phyloP scores from a whole-genome alignment of 1,140 invertebrate species.

The Apis florea region DNA sequence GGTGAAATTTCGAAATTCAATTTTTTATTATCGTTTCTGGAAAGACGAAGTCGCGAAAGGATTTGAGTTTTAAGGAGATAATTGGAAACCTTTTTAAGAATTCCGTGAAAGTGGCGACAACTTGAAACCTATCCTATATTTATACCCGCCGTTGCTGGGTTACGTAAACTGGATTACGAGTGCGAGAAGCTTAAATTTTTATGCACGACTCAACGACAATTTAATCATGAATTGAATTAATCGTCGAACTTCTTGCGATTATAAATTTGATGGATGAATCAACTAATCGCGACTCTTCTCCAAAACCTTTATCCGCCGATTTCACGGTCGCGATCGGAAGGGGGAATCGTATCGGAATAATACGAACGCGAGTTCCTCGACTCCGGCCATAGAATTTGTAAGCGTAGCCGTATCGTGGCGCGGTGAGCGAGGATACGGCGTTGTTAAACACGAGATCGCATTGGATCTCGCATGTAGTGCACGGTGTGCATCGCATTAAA shows the following conservation, averaged over 20 bases:
- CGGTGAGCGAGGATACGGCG: conserved; percentile 21
- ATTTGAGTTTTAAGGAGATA: too few species aligned
- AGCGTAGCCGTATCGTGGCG: conserved; percentile 39
- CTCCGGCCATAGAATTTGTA: conserved; percentile 40
- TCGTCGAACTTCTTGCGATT: too few species aligned
- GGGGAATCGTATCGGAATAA: background rate
- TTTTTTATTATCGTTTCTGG: too few species aligned
- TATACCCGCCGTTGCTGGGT: conserved; percentile 20
- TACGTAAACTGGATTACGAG: conserved; percentile 45
- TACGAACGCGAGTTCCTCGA: background rate
- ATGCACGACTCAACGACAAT: too few species aligned
- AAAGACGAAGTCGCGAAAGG: too few species aligned
- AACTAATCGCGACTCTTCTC: too few species aligned
- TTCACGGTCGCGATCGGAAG: background rate
- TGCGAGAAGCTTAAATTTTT: conserved; percentile 35
- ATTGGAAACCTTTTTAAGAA: background rate
- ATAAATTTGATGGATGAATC: too few species aligned
- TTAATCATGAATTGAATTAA: too few species aligned
- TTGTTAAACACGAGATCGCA: conserved; percentile 54
- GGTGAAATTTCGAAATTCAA: too few species aligned
- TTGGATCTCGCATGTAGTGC: conserved; percentile 37
- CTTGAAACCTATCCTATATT: conserved; percentile 31
- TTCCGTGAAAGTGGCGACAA: conserved; percentile 44
- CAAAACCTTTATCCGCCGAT: too few species aligned
- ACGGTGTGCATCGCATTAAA: conserved; percentile 40